phyloP scores from a whole-genome alignment of 2,888 invertebrate species.

The Tetranychus truncatus region DNA sequence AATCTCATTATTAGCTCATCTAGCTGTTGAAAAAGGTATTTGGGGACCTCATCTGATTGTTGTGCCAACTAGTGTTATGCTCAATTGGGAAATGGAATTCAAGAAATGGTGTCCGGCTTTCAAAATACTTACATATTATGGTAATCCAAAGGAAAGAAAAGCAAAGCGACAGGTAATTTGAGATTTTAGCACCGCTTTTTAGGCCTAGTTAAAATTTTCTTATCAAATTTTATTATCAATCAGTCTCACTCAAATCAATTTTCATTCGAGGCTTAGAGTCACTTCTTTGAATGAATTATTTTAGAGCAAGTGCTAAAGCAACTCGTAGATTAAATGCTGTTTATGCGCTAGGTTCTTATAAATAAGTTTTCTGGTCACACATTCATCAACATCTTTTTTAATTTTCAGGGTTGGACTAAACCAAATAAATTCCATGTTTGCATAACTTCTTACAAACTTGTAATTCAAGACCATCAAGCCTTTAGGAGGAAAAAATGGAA shows the following conservation, averaged over 20 bases:
- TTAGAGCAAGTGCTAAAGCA: conserved; percentile 44
- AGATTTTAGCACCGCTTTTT: too few species aligned
- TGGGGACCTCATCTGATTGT: conserved; percentile 99
- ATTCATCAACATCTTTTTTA: neutral
- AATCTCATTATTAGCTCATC: conserved; percentile 75
- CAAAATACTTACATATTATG: conserved; percentile 95
- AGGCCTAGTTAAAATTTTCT: neutral
- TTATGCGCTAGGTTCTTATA: conserved; percentile 12
- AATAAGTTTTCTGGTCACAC: neutral
- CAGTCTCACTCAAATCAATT: neutral
- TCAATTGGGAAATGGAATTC: conserved; percentile 99
- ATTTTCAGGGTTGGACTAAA: conserved; percentile 71
- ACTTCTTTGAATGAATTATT: conserved; percentile 8
- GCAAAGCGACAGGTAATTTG: conserved; percentile 43
- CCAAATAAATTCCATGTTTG: conserved; percentile 95
- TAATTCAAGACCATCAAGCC: conserved; percentile 71
- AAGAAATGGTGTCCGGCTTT: conserved; percentile 99
- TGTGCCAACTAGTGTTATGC: conserved; percentile 96
- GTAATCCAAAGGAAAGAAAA: conserved; percentile 83
- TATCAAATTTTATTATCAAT: too few species aligned
- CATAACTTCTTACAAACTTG: conserved; percentile 91
- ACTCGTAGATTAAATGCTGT: conserved; percentile 14
- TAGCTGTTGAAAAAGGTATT: conserved; percentile 72
- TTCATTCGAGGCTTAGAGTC: conserved; percentile 45
- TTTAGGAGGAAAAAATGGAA: conserved; percentile 21